Conservation (phyloP, 2,113 vertebrate species). For the Hippocampus zosterae region DNA sequence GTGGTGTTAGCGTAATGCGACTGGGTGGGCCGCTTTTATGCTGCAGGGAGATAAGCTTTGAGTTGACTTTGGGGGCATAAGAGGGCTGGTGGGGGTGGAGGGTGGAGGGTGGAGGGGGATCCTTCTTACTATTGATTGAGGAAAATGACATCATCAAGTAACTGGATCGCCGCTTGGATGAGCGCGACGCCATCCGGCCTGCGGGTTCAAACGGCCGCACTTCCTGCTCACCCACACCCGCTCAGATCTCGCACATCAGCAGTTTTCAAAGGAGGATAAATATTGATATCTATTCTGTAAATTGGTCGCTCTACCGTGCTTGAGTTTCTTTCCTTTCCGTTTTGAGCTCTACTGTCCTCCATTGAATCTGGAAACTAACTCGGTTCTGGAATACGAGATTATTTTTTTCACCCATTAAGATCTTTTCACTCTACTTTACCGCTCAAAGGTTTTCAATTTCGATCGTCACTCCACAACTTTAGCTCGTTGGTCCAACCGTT, state of each 20-base stretch:
- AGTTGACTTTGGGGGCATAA: background rate
- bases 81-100: background rate
- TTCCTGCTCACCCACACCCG: constrained; percentile 42
- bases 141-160: constrained; percentile 32
- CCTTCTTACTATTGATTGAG: constrained; percentile 6
- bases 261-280: background rate
- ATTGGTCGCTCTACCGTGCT: background rate
- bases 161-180: constrained; percentile 29
- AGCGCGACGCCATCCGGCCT: constrained; percentile 35
- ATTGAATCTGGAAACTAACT: no score
- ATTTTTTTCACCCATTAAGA: no score
- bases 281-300: background rate
- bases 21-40: constrained; percentile 58
- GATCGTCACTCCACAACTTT: background rate
- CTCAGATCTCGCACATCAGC: constrained; percentile 27
- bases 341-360: background rate
- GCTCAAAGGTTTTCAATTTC: no score
- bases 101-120: no score
- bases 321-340: background rate
- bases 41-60: constrained; percentile 57
- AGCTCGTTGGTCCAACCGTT: background rate
- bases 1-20: constrained; percentile 47
- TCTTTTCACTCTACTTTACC: no score
- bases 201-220: constrained; percentile 45
- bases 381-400: no score